Percentiles rank a stretch among this genome's conserved stretches.
Evolutionary conservation across 2,113 vertebrate genomes (phyloP).

Genomic region (Amblyopsis rosae): DNA sequence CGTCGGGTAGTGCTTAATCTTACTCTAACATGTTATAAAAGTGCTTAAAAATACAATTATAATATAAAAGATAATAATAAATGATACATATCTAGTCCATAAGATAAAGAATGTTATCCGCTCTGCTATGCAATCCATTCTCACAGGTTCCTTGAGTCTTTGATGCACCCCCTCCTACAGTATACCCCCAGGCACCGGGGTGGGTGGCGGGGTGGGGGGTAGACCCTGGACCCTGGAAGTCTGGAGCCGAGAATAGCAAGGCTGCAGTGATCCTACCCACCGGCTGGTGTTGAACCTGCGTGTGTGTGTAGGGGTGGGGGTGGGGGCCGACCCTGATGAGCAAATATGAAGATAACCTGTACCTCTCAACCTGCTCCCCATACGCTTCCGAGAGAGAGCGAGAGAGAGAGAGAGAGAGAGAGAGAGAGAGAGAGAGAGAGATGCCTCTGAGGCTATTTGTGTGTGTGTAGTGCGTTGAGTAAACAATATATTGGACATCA

Average conservation of each 20-base stretch:
- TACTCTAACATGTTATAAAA: too few relatives aligned
- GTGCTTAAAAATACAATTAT: too few relatives aligned
- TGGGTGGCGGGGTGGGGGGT: too few relatives aligned
- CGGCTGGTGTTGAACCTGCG: background rate
- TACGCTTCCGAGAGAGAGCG: conserved; percentile 61
- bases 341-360: conserved; percentile 77
- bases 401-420: conserved; percentile 8
- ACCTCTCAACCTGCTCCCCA: conserved; percentile 65
- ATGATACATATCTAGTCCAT: too few relatives aligned
- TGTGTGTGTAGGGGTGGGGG: conserved; percentile 23
- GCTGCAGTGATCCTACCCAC: background rate
- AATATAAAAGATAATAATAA: too few relatives aligned
- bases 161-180: too few relatives aligned
- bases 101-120: too few relatives aligned
- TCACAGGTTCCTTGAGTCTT: too few relatives aligned
- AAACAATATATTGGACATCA: background rate
- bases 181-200: too few relatives aligned
- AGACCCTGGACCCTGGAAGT: conserved; percentile 2
- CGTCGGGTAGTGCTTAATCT: too few relatives aligned
- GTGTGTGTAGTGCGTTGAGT: conserved; percentile 1
- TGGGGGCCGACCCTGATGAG: conserved; percentile 68
- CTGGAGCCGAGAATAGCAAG: conserved; percentile 63
- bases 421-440: conserved; percentile 44
- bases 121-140: too few relatives aligned
- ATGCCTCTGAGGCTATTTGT: conserved; percentile 59